phyloP scores from a whole-genome alignment of 64 coral and sea anemone species.

The Exaiptasia diaphana region DNA sequence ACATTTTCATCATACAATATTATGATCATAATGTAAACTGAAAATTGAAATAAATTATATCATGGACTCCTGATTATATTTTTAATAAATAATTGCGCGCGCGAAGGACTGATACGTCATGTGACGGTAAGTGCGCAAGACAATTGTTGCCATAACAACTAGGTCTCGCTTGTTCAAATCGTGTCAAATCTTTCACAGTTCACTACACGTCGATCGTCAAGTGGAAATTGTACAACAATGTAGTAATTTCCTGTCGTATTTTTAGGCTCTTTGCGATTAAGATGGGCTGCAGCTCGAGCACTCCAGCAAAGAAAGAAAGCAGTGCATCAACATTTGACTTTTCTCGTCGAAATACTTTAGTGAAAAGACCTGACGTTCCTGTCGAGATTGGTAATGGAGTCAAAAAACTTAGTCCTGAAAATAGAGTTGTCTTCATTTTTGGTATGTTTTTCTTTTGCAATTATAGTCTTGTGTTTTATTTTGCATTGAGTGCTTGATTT shows the following conservation, averaged over 20 bases:
- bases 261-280: background rate
- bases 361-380: slow-evolving; percentile 59
- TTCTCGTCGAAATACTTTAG: slow-evolving; percentile 76
- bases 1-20: too few species aligned
- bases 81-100: too few species aligned
- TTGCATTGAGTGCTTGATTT: background rate
- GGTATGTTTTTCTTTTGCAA: slow-evolving; percentile 37
- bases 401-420: slow-evolving; percentile 66
- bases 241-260: slow-evolving; percentile 1
- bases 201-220: too few species aligned
- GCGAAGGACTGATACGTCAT: too few species aligned
- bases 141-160: too few species aligned
- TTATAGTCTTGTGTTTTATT: background rate
- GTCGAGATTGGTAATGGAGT: slow-evolving; percentile 81
- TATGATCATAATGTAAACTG: too few species aligned
- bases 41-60: too few species aligned
- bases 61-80: too few species aligned
- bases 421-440: slow-evolving; percentile 82
- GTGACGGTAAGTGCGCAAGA: too few species aligned
- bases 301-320: background rate
- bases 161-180: too few species aligned
- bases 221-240: too few species aligned
- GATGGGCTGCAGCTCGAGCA: slow-evolving; percentile 83
- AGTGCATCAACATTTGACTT: slow-evolving; percentile 60
- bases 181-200: too few species aligned